Evolutionary conservation across 2,797 vertebrate species (phyloP), one percentile per base, ranked within the genome.

Genomic region (Acipenser oxyrinchus): DNA sequence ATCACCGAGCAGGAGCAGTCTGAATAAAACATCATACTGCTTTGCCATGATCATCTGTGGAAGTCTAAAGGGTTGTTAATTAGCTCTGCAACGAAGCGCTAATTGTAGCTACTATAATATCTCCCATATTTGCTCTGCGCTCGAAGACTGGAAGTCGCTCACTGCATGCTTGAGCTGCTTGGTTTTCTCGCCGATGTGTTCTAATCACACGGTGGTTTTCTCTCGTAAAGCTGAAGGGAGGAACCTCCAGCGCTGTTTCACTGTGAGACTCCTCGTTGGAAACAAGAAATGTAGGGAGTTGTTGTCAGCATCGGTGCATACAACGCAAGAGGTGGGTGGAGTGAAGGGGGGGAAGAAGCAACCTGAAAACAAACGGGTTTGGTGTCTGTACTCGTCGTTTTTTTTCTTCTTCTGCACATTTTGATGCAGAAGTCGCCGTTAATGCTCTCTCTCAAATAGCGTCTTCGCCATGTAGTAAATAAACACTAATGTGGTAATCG

Each of bases 21-120:
- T 83, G 84, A 95, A 91, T 66, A 98, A 77, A n/a, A 97, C 84
- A 73, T 98, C 94, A 86, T 97, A 96, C 80, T 95, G 89, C 82
- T 97, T 96, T 68, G 94, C 93, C 95, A 96, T 96, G 84, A 74
- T 82, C 55, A 65, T 61, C 71, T 69, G 58, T 69, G 75, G 71
- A 52, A 37, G 2, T 10, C 23, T 48, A 55, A 55, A n/a, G 59
- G 59, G 51, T 18, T 6, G 62, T 50, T 63, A 63, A 53, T 18
- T 18, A 18, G 15, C 60, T 50, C 60, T 60, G 66, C 66, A 62
- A 59, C 53, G 48, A 62, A 63, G 58, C 18, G 10, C 48, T 66
- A 51, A 51, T 60, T 10, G n/a, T 11, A 49, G 51, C 11, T 7
- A 10, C n/a, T 9, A 10, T 55, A 55, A 2, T 23, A 10, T 65